Evolutionary conservation across 2,113 vertebrate genomes (phyloP).

Genomic region (Lepisosteus osseus): DNA sequence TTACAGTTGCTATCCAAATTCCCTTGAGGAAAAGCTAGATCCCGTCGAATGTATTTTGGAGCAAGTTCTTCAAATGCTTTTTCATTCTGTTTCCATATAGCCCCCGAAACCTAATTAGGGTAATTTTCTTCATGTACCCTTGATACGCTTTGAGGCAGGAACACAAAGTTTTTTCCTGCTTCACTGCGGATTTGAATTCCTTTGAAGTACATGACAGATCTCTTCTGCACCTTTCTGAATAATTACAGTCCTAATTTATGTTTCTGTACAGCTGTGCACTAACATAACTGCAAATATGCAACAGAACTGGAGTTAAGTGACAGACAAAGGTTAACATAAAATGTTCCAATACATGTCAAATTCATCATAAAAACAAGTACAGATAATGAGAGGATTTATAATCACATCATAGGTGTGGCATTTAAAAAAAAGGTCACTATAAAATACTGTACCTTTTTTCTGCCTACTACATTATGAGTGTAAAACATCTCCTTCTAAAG

Average conservation of each 20-base stretch:
- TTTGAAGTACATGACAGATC: slow-evolving; percentile 2
- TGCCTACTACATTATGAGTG: no score
- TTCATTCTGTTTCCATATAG: not conserved
- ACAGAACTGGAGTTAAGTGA: not conserved
- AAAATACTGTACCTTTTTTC: no score
- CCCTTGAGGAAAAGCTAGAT: not conserved
- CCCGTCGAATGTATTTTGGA: not conserved
- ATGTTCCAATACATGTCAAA: not conserved
- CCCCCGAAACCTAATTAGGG: slow-evolving; percentile 15
- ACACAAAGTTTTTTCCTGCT: not conserved
- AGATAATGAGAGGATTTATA: no score
- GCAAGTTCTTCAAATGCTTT: not conserved
- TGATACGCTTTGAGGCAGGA: slow-evolving; percentile 8
- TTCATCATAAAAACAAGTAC: not conserved
- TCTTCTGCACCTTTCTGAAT: not conserved
- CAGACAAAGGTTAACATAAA: no score
- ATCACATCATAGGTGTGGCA: no score
- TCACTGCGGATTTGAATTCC: not conserved
- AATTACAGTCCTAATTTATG: not conserved
- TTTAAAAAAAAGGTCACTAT: no score
- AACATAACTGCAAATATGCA: not conserved
- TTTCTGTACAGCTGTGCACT: not conserved
- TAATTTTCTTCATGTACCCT: slow-evolving; percentile 11
- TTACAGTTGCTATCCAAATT: not conserved
- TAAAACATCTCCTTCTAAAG: no score